A percentile compares a stretch with the other conserved stretches of the same genome.
Conservation (phyloP, 2,888 invertebrate genomes). For the Dexiosoma caninum region DNA sequence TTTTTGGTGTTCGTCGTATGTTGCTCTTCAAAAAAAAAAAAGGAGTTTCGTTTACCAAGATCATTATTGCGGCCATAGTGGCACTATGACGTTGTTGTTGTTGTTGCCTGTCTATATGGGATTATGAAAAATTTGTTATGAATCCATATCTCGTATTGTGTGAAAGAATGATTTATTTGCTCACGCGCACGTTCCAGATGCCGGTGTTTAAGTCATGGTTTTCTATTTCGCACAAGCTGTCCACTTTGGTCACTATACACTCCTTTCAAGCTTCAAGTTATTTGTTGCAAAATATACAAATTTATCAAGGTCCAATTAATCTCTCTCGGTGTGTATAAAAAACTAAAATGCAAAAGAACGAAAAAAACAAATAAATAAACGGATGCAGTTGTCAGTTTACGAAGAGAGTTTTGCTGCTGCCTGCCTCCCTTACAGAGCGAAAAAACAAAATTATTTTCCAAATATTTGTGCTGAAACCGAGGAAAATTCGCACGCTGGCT, state of each 20-base stretch:
- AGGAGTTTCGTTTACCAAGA: slow-evolving; percentile 30
- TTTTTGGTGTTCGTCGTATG: slow-evolving; percentile 24
- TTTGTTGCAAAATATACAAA: slow-evolving; percentile 53
- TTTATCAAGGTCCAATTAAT: slow-evolving; percentile 69
- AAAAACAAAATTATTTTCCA: background rate
- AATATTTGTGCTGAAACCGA: background rate
- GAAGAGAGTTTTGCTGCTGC: background rate
- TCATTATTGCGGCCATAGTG: slow-evolving; percentile 36
- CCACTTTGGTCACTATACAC: slow-evolving; percentile 68
- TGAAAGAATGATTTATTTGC: slow-evolving; percentile 76
- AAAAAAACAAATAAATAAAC: background rate
- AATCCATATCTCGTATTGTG: slow-evolving; percentile 53
- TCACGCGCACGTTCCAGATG: slow-evolving; percentile 72
- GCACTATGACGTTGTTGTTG: slow-evolving; percentile 4
- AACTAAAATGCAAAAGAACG: background rate
- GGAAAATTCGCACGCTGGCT: slow-evolving; percentile 58
- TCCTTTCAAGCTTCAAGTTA: slow-evolving; percentile 8
- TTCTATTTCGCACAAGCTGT: slow-evolving; percentile 54
- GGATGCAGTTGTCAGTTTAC: background rate
- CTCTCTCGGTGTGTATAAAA: slow-evolving; percentile 63
- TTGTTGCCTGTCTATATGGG: slow-evolving; percentile 33
- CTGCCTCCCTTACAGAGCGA: background rate
- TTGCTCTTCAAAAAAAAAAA: background rate
- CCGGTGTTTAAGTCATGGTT: slow-evolving; percentile 51
- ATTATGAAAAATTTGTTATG: slow-evolving; percentile 66